Evolutionary conservation across 2,888 invertebrate species (phyloP), one percentile per base, ranked within the genome.

Genomic region (Ochropleura leucogaster): DNA sequence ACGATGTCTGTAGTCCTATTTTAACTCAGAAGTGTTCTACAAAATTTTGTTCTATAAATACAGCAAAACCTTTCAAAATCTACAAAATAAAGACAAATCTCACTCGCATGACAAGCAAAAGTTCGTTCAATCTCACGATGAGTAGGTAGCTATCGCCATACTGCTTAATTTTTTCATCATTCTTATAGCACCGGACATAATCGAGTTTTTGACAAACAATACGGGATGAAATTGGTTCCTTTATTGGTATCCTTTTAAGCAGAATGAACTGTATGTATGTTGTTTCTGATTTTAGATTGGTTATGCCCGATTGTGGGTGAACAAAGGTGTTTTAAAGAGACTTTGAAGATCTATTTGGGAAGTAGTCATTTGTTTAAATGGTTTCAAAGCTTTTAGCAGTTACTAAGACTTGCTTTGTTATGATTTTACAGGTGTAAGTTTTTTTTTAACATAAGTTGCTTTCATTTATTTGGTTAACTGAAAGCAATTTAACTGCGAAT

Each of bases 151-250:
- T 78, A 77, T 83, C 79, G 82, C 82, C 79, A 82, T 85, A 72
- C 82, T 87, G 83, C 83, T 80, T 85, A 78, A 84, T 87, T 83
- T 90, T 93, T 93, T 91, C 88, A 88, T 89, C 87, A 81, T 92
- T 93, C 93, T 94, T 94, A 90, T 93, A 90, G 89, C 87, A 91
- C 92, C 93, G 93, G 90, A 91, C 90, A 93, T 94, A 96, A 96
- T 96, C 94, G 94, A 95, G 93, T 95, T 95, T 94, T 94, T 93
- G 94, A 94, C 94, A 95, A 94, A 96, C 96, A 96, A 95, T 95
- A 92, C 91, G 85, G 90, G 92, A 91, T 94, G 92, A 95, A 96
- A 96, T 96, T 95, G 95, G 94, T 94, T 95, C 91, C 91, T 93
- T 93, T 95, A 93, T 95, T 90, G 90, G 88, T 89, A 89, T 88